Base-by-base conservation (phyloP, 35 echinoderm and acorn worm species). In the Heliocidaris tuberculata region DNA sequence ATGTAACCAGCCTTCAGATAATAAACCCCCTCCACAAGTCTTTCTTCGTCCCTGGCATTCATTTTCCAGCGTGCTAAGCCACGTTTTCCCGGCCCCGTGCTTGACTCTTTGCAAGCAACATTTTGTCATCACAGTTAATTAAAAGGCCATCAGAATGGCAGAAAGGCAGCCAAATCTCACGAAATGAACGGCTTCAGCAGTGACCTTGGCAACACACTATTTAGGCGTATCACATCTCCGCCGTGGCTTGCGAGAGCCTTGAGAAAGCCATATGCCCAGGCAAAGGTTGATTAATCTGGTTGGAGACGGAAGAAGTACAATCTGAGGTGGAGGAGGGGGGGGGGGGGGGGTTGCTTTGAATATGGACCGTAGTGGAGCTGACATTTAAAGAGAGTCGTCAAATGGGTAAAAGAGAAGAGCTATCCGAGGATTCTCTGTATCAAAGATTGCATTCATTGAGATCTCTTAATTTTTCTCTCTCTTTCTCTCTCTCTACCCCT, bases 71-170 rank as follows among this genome's bases (percentile, higher is more conserved):
- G 60, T 70, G 60, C 60, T 19, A 70, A 42, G 35, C 60, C 15
- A 21, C 17, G 60, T 16, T 70, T 60, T 60, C 59, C 59, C 35
- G 35, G 35, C 60, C 60, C 60, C 60, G 21, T 6, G 60, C 60
- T 70, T 2, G 60, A 70, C 60, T 70, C 60, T 70, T 70, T 27
- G 16, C 60, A 27, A 70, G 60, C 60, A 70, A 88, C 86, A 42
- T 88, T 32, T 88, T 48, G 47, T 88, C 86, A 88, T 88, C 86
- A 32, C 86, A 88, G 86, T 88, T 88, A 88, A 88, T 88, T 88
- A 88, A 88, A 42, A 88, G 86, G 86, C 86, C 27, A 88, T 88
- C 86, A 48, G 47, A 27, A 70, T 17, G 86, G 86, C 13, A 35
- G 31, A 88, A 88, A 32, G 47, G 47, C 86, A 88, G 13, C 16